Evolutionary conservation across 2,113 vertebrate species (phyloP).

Genomic region (Blennius ocellaris): DNA sequence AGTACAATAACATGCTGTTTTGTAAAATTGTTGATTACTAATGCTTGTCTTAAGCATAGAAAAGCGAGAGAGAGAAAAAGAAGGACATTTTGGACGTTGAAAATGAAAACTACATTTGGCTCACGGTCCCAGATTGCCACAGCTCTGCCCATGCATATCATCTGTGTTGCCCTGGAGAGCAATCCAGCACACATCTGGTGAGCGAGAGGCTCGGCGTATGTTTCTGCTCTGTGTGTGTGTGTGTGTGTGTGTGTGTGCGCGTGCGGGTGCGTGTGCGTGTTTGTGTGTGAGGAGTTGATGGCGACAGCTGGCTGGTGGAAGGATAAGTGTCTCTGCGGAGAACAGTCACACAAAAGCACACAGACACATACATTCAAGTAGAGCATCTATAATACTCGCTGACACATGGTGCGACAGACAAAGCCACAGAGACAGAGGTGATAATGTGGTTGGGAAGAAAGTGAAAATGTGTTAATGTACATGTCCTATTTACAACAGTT

Average conservation of each 20-base stretch:
- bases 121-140: conserved; percentile 23
- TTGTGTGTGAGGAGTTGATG: conserved; percentile 41
- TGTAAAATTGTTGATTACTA: too few species aligned
- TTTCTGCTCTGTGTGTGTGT: conserved; percentile 15
- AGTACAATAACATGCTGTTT: too few species aligned
- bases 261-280: background rate
- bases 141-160: conserved; percentile 48
- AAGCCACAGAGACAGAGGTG: conserved; percentile 46
- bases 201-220: conserved; percentile 40
- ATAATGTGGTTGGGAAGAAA: conserved; percentile 37
- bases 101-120: conserved; percentile 50
- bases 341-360: conserved; percentile 2
- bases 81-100: too few species aligned
- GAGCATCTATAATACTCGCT: conserved; percentile 29
- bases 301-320: conserved; percentile 70
- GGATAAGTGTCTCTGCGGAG: conserved; percentile 37
- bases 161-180: conserved; percentile 60
- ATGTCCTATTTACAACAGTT: conserved; percentile 27
- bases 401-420: conserved; percentile 9
- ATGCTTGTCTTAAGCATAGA: too few species aligned
- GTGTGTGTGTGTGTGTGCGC: conserved; percentile 15
- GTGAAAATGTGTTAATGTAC: conserved; percentile 41
- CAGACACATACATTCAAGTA: background rate
- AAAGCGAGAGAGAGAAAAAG: too few species aligned
- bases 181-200: conserved; percentile 56